Conservation (phyloP, 92 coral and sea anemone genomes). For the Heliopora coerulea region DNA sequence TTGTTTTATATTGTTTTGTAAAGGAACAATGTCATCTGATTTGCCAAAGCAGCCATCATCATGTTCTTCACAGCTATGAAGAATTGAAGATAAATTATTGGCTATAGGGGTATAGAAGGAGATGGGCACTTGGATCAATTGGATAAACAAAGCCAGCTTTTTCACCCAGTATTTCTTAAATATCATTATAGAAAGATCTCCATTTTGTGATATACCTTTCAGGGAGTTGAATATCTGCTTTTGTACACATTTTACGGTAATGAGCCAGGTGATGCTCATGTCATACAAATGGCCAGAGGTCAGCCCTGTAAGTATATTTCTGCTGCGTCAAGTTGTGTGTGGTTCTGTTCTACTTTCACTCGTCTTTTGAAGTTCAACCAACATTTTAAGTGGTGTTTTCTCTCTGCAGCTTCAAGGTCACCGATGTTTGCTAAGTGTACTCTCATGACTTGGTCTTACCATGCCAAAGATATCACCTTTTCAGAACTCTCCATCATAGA, state of each 20-base stretch:
- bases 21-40: too few relatives aligned
- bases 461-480: neutral
- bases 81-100: too few relatives aligned
- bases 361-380: neutral
- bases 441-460: neutral
- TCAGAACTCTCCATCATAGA: neutral
- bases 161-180: constrained; percentile 1
- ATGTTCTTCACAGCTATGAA: too few relatives aligned
- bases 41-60: too few relatives aligned
- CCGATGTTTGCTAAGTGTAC: constrained; percentile 1
- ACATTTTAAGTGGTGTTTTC: constrained; percentile 2
- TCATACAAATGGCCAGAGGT: constrained; percentile 15
- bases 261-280: constrained; percentile 2
- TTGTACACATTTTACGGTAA: neutral
- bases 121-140: too few relatives aligned
- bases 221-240: constrained; percentile 5
- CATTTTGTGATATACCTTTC: neutral
- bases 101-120: constrained; percentile 6
- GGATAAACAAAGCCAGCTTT: constrained; percentile 6
- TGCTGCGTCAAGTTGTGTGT: neutral
- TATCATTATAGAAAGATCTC: constrained; percentile 11
- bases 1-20: too few relatives aligned
- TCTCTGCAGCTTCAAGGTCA: constrained; percentile 11
- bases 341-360: neutral
- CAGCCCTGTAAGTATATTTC: neutral